Conservation (phyloP, 2,797 vertebrate species). For the Crocodylus rhombifer region DNA sequence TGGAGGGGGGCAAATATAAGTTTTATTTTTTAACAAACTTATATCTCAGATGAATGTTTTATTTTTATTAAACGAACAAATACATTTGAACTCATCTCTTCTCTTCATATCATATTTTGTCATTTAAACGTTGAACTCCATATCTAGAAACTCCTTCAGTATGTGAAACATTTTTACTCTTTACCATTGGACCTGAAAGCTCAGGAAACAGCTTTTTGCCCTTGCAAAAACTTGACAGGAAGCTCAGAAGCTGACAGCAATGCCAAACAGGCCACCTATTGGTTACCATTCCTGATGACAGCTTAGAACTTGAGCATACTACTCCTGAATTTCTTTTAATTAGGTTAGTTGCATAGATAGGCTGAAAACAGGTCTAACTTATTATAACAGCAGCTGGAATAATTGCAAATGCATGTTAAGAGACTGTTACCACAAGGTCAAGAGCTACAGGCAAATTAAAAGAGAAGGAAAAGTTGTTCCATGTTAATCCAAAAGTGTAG, state of each 20-base stretch:
- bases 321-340: not conserved
- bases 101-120: not conserved
- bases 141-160: not conserved
- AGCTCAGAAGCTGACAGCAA: not conserved
- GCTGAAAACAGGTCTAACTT: not conserved
- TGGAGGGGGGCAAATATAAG: not conserved
- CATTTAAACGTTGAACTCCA: not conserved
- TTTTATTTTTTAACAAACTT: not conserved
- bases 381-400: not conserved
- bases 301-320: not conserved
- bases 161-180: not conserved
- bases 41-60: not conserved
- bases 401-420: not conserved
- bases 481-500: not conserved
- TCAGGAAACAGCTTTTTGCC: not conserved
- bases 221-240: not conserved
- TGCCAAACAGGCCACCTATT: not conserved
- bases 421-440: not conserved
- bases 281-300: not conserved
- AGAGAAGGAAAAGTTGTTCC: not conserved
- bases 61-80: slow-evolving; percentile 4
- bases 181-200: not conserved
- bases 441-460: not conserved
- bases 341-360: not conserved
- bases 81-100: not conserved